Evolutionary conservation across 2,797 vertebrate species (phyloP).

Genomic region (Cossypha dichroa): DNA sequence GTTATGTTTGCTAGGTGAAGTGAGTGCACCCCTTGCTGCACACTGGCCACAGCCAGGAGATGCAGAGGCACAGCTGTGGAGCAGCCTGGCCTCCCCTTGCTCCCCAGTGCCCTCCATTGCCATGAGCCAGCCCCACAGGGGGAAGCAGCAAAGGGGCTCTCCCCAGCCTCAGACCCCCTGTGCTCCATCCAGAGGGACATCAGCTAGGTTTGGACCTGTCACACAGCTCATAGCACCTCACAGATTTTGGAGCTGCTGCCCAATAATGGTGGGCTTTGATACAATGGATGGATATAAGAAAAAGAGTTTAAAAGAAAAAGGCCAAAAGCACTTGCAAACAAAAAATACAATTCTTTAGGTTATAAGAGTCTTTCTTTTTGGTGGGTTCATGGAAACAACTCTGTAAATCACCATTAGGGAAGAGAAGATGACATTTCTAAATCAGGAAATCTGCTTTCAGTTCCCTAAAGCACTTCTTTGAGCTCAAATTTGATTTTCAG

Average conservation of each 20-base stretch:
- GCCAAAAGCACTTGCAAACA: not conserved
- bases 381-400: not conserved
- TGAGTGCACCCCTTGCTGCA: not conserved
- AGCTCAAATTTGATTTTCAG: not conserved
- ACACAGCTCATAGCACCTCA: accelerated
- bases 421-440: not conserved
- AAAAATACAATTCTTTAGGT: not conserved
- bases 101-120: accelerated
- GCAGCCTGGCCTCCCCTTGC: not conserved
- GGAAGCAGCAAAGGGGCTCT: not conserved
- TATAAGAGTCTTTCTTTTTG: not conserved
- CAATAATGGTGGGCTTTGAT: not conserved
- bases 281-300: not conserved
- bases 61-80: accelerated
- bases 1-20: not conserved
- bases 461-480: not conserved
- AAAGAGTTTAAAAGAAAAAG: not conserved
- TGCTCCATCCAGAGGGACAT: not conserved
- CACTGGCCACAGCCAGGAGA: not conserved
- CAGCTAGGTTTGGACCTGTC: not conserved
- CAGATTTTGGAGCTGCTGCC: not conserved
- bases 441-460: not conserved
- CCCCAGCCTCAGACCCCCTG: accelerated
- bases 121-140: accelerated
- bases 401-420: not conserved